Evolutionary conservation across 2,113 vertebrate species (phyloP).

Genomic region (Rhabdomys dilectus): DNA sequence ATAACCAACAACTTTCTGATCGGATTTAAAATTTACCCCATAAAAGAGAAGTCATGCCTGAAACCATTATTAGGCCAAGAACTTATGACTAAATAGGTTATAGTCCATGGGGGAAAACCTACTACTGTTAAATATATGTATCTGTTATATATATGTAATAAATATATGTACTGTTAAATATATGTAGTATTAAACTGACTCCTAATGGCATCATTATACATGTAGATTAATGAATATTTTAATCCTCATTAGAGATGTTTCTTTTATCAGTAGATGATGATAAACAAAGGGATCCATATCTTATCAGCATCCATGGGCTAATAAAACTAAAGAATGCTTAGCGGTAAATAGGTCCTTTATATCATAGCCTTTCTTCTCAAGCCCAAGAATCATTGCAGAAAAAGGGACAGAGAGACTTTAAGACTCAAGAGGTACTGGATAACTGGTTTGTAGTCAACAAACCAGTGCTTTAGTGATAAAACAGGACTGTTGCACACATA

Average conservation of each 20-base stretch:
- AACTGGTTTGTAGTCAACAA: not conserved
- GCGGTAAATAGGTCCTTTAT: not conserved
- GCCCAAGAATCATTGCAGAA: not conserved
- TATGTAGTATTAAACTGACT: not conserved
- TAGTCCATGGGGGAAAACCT: not conserved
- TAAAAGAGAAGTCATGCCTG: not conserved
- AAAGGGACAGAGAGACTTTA: not conserved
- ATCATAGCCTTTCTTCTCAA: not conserved
- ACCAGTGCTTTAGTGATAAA: not conserved
- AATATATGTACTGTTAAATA: not conserved
- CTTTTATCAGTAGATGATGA: not conserved
- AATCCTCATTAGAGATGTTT: not conserved
- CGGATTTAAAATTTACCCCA: not conserved
- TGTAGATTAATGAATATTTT: not conserved
- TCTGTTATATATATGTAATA: too few species aligned
- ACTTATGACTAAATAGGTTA: not conserved
- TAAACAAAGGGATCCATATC: not conserved
- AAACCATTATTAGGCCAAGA: not conserved
- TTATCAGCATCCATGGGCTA: not conserved
- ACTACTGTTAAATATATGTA: not conserved
- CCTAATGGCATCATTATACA: not conserved
- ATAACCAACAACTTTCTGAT: not conserved
- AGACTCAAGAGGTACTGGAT: not conserved
- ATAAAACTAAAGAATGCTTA: not conserved
- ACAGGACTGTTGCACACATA: not conserved